phyloP scores from a whole-genome alignment of 2,797 vertebrate genomes.

The Caiman crocodilus region DNA sequence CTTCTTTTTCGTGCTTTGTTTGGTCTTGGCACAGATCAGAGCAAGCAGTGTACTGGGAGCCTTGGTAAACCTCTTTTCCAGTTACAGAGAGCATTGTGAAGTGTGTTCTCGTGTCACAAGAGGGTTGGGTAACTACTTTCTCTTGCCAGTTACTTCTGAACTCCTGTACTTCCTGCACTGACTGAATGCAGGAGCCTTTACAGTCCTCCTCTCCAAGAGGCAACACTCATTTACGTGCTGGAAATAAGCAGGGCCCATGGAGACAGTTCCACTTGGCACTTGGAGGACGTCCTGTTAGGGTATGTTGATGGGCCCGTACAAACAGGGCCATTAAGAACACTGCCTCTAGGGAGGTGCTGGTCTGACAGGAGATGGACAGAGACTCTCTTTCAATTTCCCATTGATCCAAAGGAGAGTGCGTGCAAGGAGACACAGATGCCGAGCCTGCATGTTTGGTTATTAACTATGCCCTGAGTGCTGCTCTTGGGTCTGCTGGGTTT shows the following conservation, averaged over 20 bases:
- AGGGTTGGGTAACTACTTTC: not conserved
- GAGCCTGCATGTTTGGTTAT: not conserved
- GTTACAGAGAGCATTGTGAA: not conserved
- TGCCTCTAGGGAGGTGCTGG: conserved; percentile 14
- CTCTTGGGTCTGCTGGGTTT: not conserved
- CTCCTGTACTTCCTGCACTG: no score
- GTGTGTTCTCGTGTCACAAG: fast-evolving
- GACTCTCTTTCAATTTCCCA: conserved; percentile 46
- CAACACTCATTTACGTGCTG: fast-evolving
- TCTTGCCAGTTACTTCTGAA: not conserved
- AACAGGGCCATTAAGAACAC: conserved; percentile 27
- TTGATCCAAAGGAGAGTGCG: not conserved
- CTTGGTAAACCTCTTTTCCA: no score
- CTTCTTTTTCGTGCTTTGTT: not conserved
- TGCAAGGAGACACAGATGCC: not conserved
- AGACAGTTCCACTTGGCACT: not conserved
- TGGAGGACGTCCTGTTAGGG: fast-evolving
- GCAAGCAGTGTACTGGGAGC: not conserved
- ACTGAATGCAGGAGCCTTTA: not conserved
- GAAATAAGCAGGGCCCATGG: fast-evolving
- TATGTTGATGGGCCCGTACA: not conserved
- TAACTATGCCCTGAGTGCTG: not conserved
- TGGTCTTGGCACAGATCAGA: not conserved
- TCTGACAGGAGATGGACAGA: not conserved
- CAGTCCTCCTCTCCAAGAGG: not conserved